These are phyloP conservation scores for Eretmocerus hayati DNA, from an alignment of 2,888 invertebrate genomes.

Conservation along the genomic window DNA sequence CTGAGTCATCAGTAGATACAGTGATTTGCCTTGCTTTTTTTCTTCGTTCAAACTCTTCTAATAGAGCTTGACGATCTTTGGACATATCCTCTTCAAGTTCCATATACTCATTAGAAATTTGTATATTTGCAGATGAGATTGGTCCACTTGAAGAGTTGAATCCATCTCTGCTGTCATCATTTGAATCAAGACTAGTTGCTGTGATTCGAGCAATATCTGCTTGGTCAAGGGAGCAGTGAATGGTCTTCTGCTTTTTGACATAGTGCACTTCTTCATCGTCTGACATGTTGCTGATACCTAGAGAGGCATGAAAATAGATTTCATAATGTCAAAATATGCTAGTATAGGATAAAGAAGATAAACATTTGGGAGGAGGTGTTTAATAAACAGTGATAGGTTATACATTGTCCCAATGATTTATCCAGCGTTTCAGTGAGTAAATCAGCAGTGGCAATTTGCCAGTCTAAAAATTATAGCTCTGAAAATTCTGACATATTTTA, in stretches of 20 bases:
- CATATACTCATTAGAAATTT: constrained; percentile 59
- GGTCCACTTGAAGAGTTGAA: constrained; percentile 8
- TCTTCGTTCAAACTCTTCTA: constrained; percentile 94
- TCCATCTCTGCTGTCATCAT: constrained; percentile 54
- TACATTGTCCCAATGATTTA: too few species aligned
- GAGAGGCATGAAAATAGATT: too few species aligned
- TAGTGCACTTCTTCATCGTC: constrained; percentile 75
- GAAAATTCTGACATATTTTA: too few species aligned
- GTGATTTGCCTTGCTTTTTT: constrained; percentile 91
- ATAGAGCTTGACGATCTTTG: constrained; percentile 79
- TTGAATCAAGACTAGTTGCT: constrained; percentile 52
- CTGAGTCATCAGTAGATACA: constrained; percentile 95
- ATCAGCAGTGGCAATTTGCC: too few species aligned
- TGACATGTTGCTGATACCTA: constrained; percentile 58
- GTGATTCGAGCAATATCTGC: constrained; percentile 66
- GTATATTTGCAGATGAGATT: constrained; percentile 36
- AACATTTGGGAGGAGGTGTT: too few species aligned
- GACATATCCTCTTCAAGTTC: constrained; percentile 81
- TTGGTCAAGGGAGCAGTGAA: constrained; percentile 86
- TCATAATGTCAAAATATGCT: too few species aligned
- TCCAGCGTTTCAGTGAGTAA: too few species aligned
- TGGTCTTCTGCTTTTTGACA: constrained; percentile 63
- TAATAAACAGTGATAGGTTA: too few species aligned
- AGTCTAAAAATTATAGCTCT: too few species aligned
- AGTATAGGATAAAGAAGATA: too few species aligned